Conservation (phyloP, 30 jellyfish, hydroid and myxozoan species). For the Sanderia malayensis region DNA sequence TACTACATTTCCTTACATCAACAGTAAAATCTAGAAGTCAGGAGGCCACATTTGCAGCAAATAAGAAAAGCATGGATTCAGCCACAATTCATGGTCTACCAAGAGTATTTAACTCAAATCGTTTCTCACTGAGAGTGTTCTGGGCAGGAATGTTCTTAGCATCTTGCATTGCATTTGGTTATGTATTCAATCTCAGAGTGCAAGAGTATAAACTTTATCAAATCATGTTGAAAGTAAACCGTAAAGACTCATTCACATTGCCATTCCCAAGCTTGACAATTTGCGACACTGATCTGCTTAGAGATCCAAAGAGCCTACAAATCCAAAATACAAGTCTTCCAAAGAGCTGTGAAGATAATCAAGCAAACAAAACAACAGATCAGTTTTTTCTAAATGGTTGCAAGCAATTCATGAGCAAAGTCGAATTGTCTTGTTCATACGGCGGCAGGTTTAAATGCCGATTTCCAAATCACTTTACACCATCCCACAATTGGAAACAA, state of each 20-base stretch:
- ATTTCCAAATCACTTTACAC: not conserved
- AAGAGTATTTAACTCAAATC: not conserved
- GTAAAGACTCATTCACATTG: not conserved
- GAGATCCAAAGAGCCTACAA: not conserved
- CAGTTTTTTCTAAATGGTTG: not conserved
- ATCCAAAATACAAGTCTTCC: not conserved
- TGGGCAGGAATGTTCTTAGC: not conserved
- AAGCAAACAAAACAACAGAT: not conserved
- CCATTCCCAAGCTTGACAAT: not conserved
- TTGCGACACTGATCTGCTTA: not conserved
- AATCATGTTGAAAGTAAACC: not conserved
- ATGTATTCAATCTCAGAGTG: too few species aligned
- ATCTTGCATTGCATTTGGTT: not conserved
- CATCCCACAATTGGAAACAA: not conserved
- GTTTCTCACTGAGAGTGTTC: not conserved
- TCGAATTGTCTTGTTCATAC: not conserved
- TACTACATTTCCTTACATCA: too few species aligned
- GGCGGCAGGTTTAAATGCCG: not conserved
- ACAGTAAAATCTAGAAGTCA: too few species aligned
- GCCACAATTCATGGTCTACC: slow-evolving; percentile 11
- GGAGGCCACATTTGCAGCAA: too few species aligned
- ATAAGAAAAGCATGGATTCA: slow-evolving; percentile 17
- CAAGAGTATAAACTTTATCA: too few species aligned
- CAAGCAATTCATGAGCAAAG: not conserved
- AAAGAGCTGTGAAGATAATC: not conserved